Conservation (phyloP, 1,140 invertebrate genomes). For the Laupala kohalensis region DNA sequence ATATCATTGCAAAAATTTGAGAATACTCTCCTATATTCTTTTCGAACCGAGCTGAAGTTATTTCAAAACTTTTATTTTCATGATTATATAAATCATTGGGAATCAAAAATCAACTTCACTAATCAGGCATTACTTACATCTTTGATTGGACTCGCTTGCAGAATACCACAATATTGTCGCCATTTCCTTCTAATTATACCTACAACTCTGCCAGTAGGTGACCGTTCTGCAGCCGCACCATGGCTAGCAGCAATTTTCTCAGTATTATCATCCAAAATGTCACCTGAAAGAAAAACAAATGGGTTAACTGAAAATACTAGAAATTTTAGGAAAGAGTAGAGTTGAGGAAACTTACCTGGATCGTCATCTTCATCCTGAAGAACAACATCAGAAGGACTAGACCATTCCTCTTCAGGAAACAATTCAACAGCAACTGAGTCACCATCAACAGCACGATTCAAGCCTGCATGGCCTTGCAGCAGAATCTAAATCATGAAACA, state of each 20-base stretch:
- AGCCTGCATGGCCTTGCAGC: conserved; percentile 71
- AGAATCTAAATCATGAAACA: conserved; percentile 46
- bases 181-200: conserved; percentile 93
- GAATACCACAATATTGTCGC: conserved; percentile 91
- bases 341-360: conserved; percentile 26
- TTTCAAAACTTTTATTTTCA: no score
- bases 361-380: conserved; percentile 58
- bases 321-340: neutral
- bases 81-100: no score
- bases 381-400: conserved; percentile 61
- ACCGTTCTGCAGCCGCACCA: conserved; percentile 30
- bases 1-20: no score
- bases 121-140: conserved; percentile 33
- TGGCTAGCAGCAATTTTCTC: conserved; percentile 29
- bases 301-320: neutral
- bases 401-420: conserved; percentile 83
- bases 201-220: conserved; percentile 79
- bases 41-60: no score
- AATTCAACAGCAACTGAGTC: conserved; percentile 89
- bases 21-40: no score
- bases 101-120: conserved; percentile 6
- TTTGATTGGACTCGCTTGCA: conserved; percentile 65
- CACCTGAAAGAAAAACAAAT: conserved; percentile 22
- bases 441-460: conserved; percentile 93
- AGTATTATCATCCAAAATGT: conserved; percentile 50